Conservation (phyloP, 2,888 invertebrate genomes). For the Agrilus biguttatus region DNA sequence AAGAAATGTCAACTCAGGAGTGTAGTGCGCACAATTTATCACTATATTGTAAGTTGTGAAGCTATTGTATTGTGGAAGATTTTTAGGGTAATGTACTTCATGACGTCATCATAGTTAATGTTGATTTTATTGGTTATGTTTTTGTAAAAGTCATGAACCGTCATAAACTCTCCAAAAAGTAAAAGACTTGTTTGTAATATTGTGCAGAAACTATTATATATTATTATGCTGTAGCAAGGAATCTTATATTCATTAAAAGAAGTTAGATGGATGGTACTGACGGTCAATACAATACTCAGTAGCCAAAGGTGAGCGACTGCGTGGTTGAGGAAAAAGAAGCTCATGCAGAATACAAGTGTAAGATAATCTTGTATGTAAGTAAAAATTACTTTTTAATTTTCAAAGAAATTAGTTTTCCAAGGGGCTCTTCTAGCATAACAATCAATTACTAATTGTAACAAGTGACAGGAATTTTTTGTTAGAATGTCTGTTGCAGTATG, state of each 20-base stretch:
- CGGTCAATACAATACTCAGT: too few species aligned
- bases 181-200: too few species aligned
- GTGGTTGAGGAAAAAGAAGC: slow-evolving; percentile 45
- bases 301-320: slow-evolving; percentile 49
- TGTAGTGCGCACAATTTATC: too few species aligned
- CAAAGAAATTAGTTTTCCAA: slow-evolving; percentile 43
- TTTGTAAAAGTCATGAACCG: too few species aligned
- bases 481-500: slow-evolving; percentile 77
- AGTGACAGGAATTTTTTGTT: slow-evolving; percentile 81
- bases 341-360: slow-evolving; percentile 55
- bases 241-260: slow-evolving; percentile 8
- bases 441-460: slow-evolving; percentile 74
- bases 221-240: not conserved
- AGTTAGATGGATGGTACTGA: slow-evolving; percentile 75
- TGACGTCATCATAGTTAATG: too few species aligned
- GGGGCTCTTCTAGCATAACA: slow-evolving; percentile 77
- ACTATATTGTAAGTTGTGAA: too few species aligned
- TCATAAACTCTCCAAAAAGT: too few species aligned
- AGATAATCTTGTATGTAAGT: slow-evolving; percentile 79
- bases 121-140: too few species aligned
- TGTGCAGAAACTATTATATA: too few species aligned
- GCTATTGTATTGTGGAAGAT: too few species aligned
- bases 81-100: too few species aligned
- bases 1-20: too few species aligned
- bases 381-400: not conserved